Evolutionary conservation across 2,888 invertebrate genomes (phyloP), one percentile per base, ranked within the genome.

Genomic region (Eutolmus rufibarbis): DNA sequence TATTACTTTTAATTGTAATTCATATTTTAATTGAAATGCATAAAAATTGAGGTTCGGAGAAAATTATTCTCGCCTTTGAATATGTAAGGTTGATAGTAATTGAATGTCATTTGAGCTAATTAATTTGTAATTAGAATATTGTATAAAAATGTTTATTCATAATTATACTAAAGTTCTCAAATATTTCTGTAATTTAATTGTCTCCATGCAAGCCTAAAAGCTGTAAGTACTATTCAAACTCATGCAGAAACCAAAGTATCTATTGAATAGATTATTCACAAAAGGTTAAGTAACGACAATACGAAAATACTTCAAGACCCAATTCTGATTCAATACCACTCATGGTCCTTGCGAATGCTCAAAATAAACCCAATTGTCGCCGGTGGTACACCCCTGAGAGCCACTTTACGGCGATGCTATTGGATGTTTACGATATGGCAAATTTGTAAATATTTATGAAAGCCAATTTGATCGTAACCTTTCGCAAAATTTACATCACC

Each of bases 391-490:
- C 9, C 66, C 57, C 19, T 1, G 28, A 28, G 28, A 66, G 23
- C 66, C 66, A 66, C 28, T 66, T 66, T 66, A 66, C 12, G 12
- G 66, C 66, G n/a, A 34, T 19, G 76, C 34, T 76, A 76, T 76
- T 76, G 37, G 12, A 76, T 34, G 37, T 76, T 76, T 76, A 76
- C 19, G 37, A 76, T 76, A 76, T 76, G 76, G 19, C 76, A 34
- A 23, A 76, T 76, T 23, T 31, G n/a, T 76, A 76, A 76, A 76
- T 76, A 76, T 76, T 76, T 76, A 76, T 76, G 76, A 76, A 76
- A 66, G n/a, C n/a, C 16, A 76, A 76, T 76, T 76, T 76, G 34
- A n/a, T 9, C 31, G 37, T 76, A 76, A 76, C 66, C 66, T 9
- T 66, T 23, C 66, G 12, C 23, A 66, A 66, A 23, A 66, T 66